Percentiles rank a stretch among this genome's conserved stretches.
These are phyloP conservation scores for Corythaixoides concolor DNA, from an alignment of 2,113 vertebrate species.

Conservation along the genomic window DNA sequence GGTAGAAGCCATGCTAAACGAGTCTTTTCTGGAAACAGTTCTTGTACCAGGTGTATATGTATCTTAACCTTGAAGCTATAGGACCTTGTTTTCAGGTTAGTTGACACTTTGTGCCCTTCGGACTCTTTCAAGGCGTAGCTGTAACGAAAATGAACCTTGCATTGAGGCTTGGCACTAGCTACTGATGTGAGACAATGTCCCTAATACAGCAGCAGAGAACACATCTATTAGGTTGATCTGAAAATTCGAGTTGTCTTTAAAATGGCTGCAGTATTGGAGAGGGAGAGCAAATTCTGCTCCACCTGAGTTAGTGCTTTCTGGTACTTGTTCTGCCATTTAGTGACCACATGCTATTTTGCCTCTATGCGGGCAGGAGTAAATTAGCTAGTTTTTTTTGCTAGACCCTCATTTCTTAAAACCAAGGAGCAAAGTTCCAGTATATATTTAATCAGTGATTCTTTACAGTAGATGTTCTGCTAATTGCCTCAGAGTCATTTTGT, in stretches of 20 bases:
- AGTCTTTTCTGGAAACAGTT: neutral
- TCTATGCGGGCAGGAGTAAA: neutral
- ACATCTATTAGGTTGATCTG: neutral
- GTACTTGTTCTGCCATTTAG: neutral
- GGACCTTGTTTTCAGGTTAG: neutral
- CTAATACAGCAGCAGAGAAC: neutral
- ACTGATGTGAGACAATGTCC: neutral
- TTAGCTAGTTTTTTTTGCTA: neutral
- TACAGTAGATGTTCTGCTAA: neutral
- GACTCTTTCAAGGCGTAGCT: neutral
- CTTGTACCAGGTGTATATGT: rapidly evolving
- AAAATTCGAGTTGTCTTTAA: neutral
- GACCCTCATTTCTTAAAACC: neutral
- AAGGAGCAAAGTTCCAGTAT: neutral
- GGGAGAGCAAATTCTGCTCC: neutral
- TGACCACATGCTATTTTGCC: rapidly evolving
- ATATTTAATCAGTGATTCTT: neutral
- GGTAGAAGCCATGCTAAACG: neutral
- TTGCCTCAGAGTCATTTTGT: neutral
- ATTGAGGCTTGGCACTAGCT: neutral
- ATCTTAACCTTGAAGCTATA: neutral
- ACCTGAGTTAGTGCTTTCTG: neutral
- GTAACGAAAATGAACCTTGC: neutral
- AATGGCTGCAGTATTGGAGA: neutral
- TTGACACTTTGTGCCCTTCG: neutral